Evolutionary conservation across 2,888 invertebrate species (phyloP).

Genomic region (Agrilus mali): DNA sequence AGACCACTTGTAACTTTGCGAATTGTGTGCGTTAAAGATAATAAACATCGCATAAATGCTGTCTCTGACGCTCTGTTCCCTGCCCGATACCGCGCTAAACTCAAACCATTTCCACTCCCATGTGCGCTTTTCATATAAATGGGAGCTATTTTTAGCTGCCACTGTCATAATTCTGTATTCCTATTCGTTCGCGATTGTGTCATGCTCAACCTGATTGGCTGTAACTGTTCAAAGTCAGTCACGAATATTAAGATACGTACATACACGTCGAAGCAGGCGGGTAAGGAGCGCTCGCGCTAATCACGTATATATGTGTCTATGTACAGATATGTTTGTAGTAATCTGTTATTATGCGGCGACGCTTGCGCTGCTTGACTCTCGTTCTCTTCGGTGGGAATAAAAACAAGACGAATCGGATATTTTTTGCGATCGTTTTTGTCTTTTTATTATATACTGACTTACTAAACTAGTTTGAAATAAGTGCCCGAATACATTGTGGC

Average conservation of each 20-base stretch:
- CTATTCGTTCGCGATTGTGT: slow-evolving; percentile 27
- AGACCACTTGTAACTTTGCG: slow-evolving; percentile 22
- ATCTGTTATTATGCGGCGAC: slow-evolving; percentile 5
- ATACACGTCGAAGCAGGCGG: slow-evolving; percentile 11
- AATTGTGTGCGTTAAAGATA: slow-evolving; percentile 23
- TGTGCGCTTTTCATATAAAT: slow-evolving; percentile 27
- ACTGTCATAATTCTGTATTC: slow-evolving; percentile 23
- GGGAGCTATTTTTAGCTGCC: slow-evolving; percentile 29
- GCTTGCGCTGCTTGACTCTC: slow-evolving; percentile 3
- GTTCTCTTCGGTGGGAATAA: slow-evolving; percentile 1
- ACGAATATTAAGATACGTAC: slow-evolving; percentile 17
- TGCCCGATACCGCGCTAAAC: slow-evolving; percentile 29
- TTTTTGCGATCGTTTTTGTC: too few relatives aligned
- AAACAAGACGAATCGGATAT: not conserved
- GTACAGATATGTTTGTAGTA: slow-evolving; percentile 13
- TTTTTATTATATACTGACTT: too few relatives aligned
- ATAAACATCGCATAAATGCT: slow-evolving; percentile 30
- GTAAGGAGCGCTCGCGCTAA: slow-evolving; percentile 19
- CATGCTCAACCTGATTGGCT: slow-evolving; percentile 22
- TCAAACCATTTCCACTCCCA: slow-evolving; percentile 30
- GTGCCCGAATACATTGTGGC: too few relatives aligned
- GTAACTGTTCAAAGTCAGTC: slow-evolving; percentile 18
- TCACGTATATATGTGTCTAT: slow-evolving; percentile 21
- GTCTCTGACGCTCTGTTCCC: slow-evolving; percentile 18
- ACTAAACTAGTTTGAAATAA: too few relatives aligned